A percentile compares a stretch with the other conserved stretches of the same genome.
phyloP scores from a whole-genome alignment of 2,797 vertebrate species.

The Perodicticus potto region DNA sequence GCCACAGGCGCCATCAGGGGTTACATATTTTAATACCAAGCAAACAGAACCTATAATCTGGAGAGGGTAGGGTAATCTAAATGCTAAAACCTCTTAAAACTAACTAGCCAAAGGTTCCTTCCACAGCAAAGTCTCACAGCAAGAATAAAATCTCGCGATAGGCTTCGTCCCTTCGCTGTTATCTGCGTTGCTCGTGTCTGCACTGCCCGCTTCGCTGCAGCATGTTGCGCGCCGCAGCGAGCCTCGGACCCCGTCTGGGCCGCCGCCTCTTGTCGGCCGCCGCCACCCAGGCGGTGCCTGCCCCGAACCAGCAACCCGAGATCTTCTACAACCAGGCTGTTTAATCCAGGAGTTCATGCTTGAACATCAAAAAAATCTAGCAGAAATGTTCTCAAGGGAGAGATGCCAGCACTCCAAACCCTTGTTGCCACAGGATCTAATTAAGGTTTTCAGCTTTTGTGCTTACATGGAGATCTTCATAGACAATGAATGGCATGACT shows the following conservation, averaged over 20 bases:
- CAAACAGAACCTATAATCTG: not conserved
- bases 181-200: not conserved
- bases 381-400: too few relatives aligned
- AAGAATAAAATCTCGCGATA: not conserved
- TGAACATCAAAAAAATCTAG: too few relatives aligned
- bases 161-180: too few relatives aligned
- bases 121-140: not conserved
- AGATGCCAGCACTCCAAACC: too few relatives aligned
- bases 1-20: too few relatives aligned
- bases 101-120: not conserved
- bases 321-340: conserved; percentile 92
- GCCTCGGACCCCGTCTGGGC: conserved; percentile 63
- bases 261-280: conserved; percentile 84
- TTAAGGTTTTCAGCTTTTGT: too few relatives aligned
- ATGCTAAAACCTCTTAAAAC: not conserved
- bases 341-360: too few relatives aligned
- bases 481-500: conserved; percentile 96
- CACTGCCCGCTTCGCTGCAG: not conserved
- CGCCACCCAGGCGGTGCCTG: conserved; percentile 88
- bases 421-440: too few relatives aligned
- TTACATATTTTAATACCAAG: not conserved
- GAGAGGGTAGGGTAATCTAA: not conserved
- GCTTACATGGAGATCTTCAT: conserved; percentile 99
- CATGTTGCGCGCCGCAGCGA: conserved; percentile 86
- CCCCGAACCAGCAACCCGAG: conserved; percentile 90